Conservation (phyloP, 2,797 vertebrate genomes). For the Masticophis lateralis region DNA sequence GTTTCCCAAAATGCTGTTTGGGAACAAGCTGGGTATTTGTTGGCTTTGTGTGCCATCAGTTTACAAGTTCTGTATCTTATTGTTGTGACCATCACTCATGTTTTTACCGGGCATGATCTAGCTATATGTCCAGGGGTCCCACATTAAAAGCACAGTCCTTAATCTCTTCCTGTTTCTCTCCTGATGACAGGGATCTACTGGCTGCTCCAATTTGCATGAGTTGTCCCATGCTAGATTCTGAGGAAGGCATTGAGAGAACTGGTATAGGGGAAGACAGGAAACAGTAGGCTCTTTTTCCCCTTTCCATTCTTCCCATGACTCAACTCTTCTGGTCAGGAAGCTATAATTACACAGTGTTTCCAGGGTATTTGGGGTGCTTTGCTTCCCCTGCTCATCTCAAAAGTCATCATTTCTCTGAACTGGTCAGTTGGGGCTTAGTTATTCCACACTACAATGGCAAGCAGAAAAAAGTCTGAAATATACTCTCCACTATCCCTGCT, state of each 20-base stretch:
- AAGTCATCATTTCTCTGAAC: too few species aligned
- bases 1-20: neutral
- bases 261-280: too few species aligned
- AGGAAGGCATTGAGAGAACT: neutral
- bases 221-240: neutral
- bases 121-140: neutral
- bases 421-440: too few species aligned
- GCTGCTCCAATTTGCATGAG: neutral
- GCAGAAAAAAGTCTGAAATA: too few species aligned
- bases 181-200: neutral
- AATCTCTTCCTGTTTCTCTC: neutral
- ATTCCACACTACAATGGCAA: too few species aligned
- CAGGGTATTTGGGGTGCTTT: too few species aligned
- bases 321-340: too few species aligned
- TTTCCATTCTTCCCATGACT: too few species aligned
- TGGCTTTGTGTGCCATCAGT: neutral
- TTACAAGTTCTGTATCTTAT: neutral
- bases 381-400: too few species aligned
- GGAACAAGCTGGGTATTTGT: neutral
- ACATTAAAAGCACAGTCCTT: neutral
- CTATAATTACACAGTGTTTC: too few species aligned
- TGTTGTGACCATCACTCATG: neutral
- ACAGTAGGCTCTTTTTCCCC: too few species aligned
- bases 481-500: too few species aligned
- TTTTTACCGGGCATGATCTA: neutral